Conservation (phyloP, 1,140 invertebrate genomes). For the Camponotus vicinus region DNA sequence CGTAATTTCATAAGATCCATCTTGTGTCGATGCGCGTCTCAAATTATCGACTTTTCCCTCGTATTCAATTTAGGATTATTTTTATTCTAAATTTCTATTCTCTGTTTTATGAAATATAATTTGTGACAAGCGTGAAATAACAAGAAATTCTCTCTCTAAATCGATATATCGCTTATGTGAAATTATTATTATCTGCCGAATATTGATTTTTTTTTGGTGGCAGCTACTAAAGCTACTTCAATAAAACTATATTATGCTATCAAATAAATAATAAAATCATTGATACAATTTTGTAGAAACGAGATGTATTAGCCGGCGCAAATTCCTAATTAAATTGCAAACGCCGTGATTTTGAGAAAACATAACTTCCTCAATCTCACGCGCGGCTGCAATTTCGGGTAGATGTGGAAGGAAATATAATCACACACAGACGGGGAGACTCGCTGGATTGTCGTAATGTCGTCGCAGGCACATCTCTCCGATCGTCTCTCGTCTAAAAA, state of each 20-base stretch:
- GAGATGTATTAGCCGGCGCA: neutral
- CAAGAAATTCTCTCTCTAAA: neutral
- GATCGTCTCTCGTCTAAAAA: slow-evolving; percentile 10
- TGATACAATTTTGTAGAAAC: neutral
- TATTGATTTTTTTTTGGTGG: neutral
- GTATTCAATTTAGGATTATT: neutral
- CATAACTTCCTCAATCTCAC: slow-evolving; percentile 7
- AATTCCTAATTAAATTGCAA: neutral
- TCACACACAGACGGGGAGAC: neutral
- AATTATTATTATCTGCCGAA: neutral
- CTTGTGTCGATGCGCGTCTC: neutral
- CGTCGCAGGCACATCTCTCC: neutral
- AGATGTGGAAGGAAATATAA: slow-evolving; percentile 33
- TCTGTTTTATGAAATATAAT: neutral
- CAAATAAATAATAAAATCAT: neutral
- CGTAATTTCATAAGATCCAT: neutral
- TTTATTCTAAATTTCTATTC: neutral
- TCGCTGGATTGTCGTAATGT: neutral
- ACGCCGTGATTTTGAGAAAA: neutral
- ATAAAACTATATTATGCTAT: neutral
- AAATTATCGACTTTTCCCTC: slow-evolving; percentile 1
- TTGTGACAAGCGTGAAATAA: neutral
- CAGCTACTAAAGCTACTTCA: neutral
- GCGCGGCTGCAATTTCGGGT: slow-evolving; percentile 4
- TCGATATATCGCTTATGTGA: neutral